Conservation (phyloP, 2,888 invertebrate genomes). For the Limulus polyphemus region DNA sequence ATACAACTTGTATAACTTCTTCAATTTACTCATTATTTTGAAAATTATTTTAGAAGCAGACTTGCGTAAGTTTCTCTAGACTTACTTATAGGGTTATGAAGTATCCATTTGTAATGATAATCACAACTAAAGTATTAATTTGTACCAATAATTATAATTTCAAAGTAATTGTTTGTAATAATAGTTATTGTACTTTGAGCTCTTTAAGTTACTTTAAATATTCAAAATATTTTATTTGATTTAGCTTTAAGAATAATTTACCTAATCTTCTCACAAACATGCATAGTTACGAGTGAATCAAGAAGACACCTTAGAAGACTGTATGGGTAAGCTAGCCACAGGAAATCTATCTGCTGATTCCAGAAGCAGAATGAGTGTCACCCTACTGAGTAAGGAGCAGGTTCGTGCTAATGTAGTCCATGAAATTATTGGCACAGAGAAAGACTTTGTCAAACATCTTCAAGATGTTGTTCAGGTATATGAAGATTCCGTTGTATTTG, state of each 20-base stretch:
- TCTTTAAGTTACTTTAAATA: neutral
- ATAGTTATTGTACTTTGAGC: too few species aligned
- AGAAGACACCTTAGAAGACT: constrained; percentile 47
- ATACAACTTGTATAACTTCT: too few species aligned
- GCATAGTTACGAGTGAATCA: constrained; percentile 34
- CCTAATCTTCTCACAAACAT: too few species aligned
- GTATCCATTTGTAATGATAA: too few species aligned
- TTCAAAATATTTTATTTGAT: too few species aligned
- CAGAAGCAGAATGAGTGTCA: constrained; percentile 26
- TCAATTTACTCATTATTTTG: too few species aligned
- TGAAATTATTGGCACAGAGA: constrained; percentile 67
- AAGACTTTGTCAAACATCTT: constrained; percentile 68
- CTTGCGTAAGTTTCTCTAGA: too few species aligned
- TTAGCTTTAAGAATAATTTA: neutral
- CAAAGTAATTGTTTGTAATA: too few species aligned
- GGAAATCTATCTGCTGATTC: constrained; percentile 15
- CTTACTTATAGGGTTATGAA: too few species aligned
- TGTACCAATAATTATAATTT: too few species aligned
- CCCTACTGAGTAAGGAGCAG: constrained; percentile 38
- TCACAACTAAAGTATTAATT: too few species aligned
- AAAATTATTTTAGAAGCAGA: too few species aligned
- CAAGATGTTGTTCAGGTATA: constrained; percentile 45
- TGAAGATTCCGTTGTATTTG: neutral
- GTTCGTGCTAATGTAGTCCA: constrained; percentile 54
- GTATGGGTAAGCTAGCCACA: constrained; percentile 29